Evolutionary conservation across 2,113 vertebrate species (phyloP).

Genomic region (Actinemys pallida): DNA sequence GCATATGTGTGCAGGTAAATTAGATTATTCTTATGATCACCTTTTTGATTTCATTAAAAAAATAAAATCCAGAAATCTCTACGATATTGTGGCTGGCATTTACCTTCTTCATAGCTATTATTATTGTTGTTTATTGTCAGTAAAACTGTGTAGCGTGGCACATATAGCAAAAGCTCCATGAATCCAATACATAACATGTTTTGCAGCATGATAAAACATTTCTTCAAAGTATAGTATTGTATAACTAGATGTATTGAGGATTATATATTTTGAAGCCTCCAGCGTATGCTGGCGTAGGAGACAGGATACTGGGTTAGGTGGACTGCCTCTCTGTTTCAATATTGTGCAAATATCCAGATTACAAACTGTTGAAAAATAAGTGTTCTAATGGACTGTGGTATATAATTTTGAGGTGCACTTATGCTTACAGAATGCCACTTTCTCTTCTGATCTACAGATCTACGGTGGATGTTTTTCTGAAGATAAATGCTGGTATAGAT

Average conservation of each 20-base stretch:
- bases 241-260: neutral
- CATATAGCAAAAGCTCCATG: neutral
- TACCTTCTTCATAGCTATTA: accelerated
- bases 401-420: neutral
- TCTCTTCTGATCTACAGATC: constrained; percentile 72
- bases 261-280: neutral
- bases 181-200: neutral
- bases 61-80: neutral
- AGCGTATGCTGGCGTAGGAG: neutral
- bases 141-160: neutral
- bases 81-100: neutral
- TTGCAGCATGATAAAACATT: neutral
- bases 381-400: neutral
- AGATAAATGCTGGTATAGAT: constrained; percentile 87
- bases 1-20: neutral
- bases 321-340: neutral
- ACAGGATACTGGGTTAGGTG: neutral
- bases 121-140: neutral
- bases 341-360: neutral
- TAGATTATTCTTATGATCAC: neutral
- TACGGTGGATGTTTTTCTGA: constrained; percentile 86
- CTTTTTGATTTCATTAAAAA: neutral
- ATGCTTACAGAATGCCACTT: neutral
- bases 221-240: neutral
- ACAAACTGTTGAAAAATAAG: neutral